Base-by-base conservation (phyloP, 2,888 invertebrate species). In the Molanna angustata region DNA sequence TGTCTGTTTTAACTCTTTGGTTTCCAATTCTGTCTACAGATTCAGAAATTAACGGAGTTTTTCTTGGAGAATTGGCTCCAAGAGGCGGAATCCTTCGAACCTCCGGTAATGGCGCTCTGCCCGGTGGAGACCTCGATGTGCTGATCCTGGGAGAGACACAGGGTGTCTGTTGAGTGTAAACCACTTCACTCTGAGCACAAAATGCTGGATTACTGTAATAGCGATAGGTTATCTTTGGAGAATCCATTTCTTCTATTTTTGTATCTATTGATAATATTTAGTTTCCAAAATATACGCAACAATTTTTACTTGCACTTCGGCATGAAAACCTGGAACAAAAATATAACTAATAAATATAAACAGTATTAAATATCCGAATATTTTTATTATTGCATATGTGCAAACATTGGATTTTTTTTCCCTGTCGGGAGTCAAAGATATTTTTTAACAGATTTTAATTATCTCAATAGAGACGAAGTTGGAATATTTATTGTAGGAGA, bases 131-230 rank as follows among this genome's bases (percentile, higher is more conserved):
- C n/a, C n/a, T n/a, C n/a, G n/a, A n/a, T 65, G 37, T 66, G 54
- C 53, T 14, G 0, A 73, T 64, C 54, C 71, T 71, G 0, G 61
- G 57, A 13, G 69, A 67, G 7, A 69, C 61, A 32, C 72, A 70
- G 64, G 62, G 62, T 11, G 68, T 67, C 47, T 75, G 75, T 56
- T 78, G 74, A 7, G 68, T 68, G 54, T 72, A 76, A 21, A 73
- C 63, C 60, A 70, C 83, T 64, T 90, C 89, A 66, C 88, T 88
- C 69, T 87, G 84, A 20, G 85, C 82, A 66, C 87, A 88, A 66
- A 90, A 90, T 0, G 88, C 88, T 48, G 88, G 88, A 66, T 90
- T 90, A 4, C 85, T 84, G 64, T 90, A 90, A 62, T 85, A 85
- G 68, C 84, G 79, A 65, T 77, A 77, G 2, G 76, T 69, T 6